Evolutionary conservation across 2,797 vertebrate species (phyloP), one percentile per base, ranked within the genome.

Genomic region (Phylloscopus collybita): DNA sequence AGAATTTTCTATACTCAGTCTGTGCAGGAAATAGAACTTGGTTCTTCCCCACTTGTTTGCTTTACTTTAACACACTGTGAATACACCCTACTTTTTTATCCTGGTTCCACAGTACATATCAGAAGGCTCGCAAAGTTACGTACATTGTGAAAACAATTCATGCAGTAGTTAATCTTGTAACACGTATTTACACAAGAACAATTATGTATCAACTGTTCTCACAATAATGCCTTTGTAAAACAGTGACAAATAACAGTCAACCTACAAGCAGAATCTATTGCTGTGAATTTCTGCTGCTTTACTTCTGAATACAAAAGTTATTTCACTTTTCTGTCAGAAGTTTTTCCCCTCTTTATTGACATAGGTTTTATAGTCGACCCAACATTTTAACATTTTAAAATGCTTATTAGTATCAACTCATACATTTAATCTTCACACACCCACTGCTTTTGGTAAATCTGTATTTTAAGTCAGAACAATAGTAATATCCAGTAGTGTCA

Each of bases 1-100:
- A 23, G 12, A 36, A 16, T 47, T 59, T 79, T 61, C 54, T 32
- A 2, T 6, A 40, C 0, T 3, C 1, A 0, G 34, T 70, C 49
- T 42, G 10, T 42, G 42, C 19, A 50, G 53, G 23, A 74, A 90
- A 71, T 2, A 40, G 26, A 92, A 32, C 17, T 30, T 60, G 7
- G 9, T 34, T 56, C 27, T 74, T 80, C 6, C 13, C 7, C 10
- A 23, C 5, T 26, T 67, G 6, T 64, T 67, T 25, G 19, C 29
- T 34, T 83, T 49, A 36, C 23, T 71, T 73, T 36, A 57, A 26
- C 9, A 32, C 15, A 17, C 5, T 30, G 21, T n/a, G n/a, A 80
- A 57, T 5, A 21, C 14, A 47, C 9, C 5, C 11, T 26, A 8
- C 6, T 57, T 69, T 61, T 10, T 50, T 57, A 49, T 42, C 7